These are phyloP conservation scores for Hemichromis elongatus DNA, from an alignment of 2,113 vertebrate genomes.

Conservation along the genomic window DNA sequence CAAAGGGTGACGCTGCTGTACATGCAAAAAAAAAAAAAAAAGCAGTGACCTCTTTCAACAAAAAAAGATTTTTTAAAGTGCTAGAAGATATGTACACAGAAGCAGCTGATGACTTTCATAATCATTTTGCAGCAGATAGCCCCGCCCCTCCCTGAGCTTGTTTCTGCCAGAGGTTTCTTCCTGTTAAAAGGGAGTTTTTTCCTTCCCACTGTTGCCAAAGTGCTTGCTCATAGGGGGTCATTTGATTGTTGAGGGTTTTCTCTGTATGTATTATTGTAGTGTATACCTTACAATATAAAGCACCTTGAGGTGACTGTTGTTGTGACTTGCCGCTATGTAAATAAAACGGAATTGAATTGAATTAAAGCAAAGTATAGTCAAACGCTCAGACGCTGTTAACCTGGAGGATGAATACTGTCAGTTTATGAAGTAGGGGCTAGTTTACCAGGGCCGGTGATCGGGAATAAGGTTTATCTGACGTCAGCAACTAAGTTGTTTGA, in stretches of 20 bases:
- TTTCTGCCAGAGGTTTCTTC: too few relatives aligned
- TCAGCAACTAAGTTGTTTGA: background rate
- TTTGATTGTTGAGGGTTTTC: too few relatives aligned
- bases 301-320: too few relatives aligned
- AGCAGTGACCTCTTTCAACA: background rate
- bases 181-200: too few relatives aligned
- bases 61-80: background rate
- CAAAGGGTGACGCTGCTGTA: background rate
- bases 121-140: too few relatives aligned
- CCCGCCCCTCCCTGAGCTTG: too few relatives aligned
- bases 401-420: background rate
- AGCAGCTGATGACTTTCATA: fast-evolving
- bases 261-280: too few relatives aligned
- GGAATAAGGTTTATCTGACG: background rate
- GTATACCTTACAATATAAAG: too few relatives aligned
- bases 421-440: background rate
- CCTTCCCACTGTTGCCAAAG: too few relatives aligned
- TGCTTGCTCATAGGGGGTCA: too few relatives aligned
- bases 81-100: background rate
- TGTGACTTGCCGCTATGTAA: too few relatives aligned
- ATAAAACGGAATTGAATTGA: too few relatives aligned
- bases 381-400: background rate
- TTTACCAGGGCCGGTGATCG: background rate
- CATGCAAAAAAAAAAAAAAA: background rate
- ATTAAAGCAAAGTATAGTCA: background rate